Percentiles rank a stretch among this genome's conserved stretches.
Conservation (phyloP, 2,113 vertebrate genomes). For the Promerops cafer region DNA sequence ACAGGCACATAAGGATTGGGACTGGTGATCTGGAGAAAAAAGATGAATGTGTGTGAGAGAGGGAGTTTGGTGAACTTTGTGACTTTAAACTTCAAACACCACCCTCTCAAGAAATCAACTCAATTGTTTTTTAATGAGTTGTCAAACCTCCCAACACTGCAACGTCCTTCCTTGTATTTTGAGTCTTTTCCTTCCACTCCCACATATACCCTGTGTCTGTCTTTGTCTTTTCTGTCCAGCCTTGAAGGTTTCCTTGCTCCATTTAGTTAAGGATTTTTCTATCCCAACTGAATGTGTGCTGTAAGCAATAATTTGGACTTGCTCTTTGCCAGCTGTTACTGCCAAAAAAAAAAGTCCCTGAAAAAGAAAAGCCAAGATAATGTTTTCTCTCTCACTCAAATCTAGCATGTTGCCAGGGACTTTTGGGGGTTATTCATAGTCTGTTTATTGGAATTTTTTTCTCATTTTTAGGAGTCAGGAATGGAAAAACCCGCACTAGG, state of each 20-base stretch:
- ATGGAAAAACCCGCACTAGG: neutral
- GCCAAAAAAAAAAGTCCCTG: conserved; percentile 26
- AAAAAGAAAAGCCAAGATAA: conserved; percentile 11
- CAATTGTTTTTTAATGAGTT: conserved; percentile 50
- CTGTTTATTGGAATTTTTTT: conserved; percentile 14
- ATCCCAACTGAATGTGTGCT: neutral
- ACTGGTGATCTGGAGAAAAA: neutral
- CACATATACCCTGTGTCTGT: neutral
- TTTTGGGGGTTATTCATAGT: conserved; percentile 7
- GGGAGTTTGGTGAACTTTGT: conserved; percentile 15
- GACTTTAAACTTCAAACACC: conserved; percentile 7
- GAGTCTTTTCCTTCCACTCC: conserved; percentile 55
- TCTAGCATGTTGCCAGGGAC: conserved; percentile 53
- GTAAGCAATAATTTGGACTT: neutral
- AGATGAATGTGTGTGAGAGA: neutral
- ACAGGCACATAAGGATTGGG: neutral
- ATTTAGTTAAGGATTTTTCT: conserved; percentile 21
- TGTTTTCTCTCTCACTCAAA: neutral
- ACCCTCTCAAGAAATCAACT: neutral
- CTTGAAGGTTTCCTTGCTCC: conserved; percentile 55
- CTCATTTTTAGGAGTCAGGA: conserved; percentile 8
- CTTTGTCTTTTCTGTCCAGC: conserved; percentile 37
- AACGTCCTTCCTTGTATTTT: conserved; percentile 54
- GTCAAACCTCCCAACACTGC: neutral
- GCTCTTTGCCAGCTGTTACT: neutral